A percentile compares a stretch with the other conserved stretches of the same genome.
phyloP scores from a whole-genome alignment of 2,888 invertebrate genomes.

The Caenorhabditis doughertyi region DNA sequence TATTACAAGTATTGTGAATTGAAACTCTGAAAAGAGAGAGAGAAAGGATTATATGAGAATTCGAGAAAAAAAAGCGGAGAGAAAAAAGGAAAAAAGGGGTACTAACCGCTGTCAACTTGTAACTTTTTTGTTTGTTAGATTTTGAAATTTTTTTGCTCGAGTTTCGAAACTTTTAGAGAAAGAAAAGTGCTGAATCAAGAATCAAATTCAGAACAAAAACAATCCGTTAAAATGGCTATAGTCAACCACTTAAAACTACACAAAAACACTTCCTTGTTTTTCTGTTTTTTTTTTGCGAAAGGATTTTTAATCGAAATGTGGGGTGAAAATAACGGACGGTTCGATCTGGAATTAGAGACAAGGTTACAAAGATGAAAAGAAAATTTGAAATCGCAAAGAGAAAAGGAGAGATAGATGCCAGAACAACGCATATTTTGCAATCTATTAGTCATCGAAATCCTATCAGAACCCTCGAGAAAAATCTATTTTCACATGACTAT shows the following conservation, averaged over 20 bases:
- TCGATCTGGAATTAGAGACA: too few relatives aligned
- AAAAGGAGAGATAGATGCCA: too few relatives aligned
- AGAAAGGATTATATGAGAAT: not conserved
- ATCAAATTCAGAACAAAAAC: not conserved
- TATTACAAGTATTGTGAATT: constrained; percentile 32
- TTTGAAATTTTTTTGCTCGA: not conserved
- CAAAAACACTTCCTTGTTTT: not conserved
- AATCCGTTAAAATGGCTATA: not conserved
- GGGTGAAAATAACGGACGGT: too few relatives aligned
- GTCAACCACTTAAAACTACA: not conserved
- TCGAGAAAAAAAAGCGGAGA: not conserved
- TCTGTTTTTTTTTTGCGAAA: not conserved
- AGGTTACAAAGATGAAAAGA: too few relatives aligned
- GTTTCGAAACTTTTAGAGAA: not conserved
- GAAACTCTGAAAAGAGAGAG: not conserved
- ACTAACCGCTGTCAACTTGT: constrained; percentile 10
- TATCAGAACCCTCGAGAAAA: not conserved
- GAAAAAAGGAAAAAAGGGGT: not conserved
- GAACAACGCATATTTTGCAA: too few relatives aligned
- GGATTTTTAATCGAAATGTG: not conserved
- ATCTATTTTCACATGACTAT: not conserved
- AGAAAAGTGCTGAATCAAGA: not conserved
- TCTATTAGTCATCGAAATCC: not conserved
- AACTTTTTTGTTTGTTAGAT: constrained; percentile 16
- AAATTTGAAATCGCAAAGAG: too few relatives aligned